A percentile compares a stretch with the other conserved stretches of the same genome.
These are phyloP conservation scores for Oxystoma pomonae DNA, from an alignment of 2,888 invertebrate species.

Conservation along the genomic window DNA sequence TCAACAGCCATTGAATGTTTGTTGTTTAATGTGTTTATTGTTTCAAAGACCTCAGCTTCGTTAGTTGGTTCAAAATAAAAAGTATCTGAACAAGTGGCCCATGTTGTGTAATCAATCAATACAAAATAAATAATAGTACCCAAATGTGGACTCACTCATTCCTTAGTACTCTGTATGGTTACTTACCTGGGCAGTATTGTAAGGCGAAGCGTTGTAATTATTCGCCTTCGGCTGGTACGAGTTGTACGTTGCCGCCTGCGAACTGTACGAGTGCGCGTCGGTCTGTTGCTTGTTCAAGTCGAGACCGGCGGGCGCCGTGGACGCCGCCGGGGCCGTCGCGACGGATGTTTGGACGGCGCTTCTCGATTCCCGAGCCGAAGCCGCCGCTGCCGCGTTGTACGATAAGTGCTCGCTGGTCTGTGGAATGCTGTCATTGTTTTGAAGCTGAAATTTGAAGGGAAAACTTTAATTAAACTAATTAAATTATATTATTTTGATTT, in stretches of 20 bases:
- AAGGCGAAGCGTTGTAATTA: slow-evolving; percentile 39
- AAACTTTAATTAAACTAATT: too few species aligned
- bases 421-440: slow-evolving; percentile 46
- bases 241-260: slow-evolving; percentile 47
- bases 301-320: slow-evolving; percentile 26
- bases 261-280: slow-evolving; percentile 44
- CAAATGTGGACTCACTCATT: too few species aligned
- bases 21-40: too few species aligned
- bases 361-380: slow-evolving; percentile 32
- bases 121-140: too few species aligned
- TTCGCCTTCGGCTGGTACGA: slow-evolving; percentile 44
- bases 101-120: too few species aligned
- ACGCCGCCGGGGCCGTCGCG: slow-evolving; percentile 31
- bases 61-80: too few species aligned
- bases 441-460: slow-evolving; percentile 41
- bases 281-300: slow-evolving; percentile 40
- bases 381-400: slow-evolving; percentile 41
- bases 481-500: too few species aligned
- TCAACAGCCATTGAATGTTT: too few species aligned
- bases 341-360: slow-evolving; percentile 41
- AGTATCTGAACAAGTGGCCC: too few species aligned
- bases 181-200: slow-evolving; percentile 41
- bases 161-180: too few species aligned
- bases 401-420: slow-evolving; percentile 45
- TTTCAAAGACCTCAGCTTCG: too few species aligned